Conservation (phyloP, 2,888 invertebrate species). For the Stenchaetothrips biformis region DNA sequence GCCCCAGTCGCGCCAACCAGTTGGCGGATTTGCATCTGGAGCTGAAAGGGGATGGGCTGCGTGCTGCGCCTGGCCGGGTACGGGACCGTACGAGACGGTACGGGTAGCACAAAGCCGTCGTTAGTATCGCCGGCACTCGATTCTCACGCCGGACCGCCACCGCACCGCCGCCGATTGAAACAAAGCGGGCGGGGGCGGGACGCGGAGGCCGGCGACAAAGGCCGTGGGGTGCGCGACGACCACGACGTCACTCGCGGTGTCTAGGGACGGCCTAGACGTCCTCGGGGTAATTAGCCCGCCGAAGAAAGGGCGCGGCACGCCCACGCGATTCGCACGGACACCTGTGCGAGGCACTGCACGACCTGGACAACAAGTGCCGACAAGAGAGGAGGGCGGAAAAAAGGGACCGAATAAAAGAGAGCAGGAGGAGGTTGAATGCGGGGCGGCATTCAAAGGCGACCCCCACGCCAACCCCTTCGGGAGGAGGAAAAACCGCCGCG, state of each 20-base stretch:
- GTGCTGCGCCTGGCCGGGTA: background rate
- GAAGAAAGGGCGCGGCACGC: too few species aligned
- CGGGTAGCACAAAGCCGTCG: background rate
- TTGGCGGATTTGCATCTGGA: too few species aligned
- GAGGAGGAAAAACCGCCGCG: background rate
- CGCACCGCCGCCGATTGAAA: background rate
- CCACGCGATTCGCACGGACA: background rate
- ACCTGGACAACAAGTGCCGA: background rate
- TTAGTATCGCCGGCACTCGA: background rate
- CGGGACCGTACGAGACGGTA: background rate
- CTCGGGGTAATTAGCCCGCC: too few species aligned
- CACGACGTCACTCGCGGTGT: too few species aligned
- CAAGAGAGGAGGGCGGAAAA: background rate
- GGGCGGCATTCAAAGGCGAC: background rate
- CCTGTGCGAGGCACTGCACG: background rate
- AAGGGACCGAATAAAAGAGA: background rate
- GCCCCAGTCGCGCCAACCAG: too few species aligned
- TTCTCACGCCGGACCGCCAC: background rate
- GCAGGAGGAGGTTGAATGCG: background rate
- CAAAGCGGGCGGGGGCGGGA: background rate
- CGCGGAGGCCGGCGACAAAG: background rate
- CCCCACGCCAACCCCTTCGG: background rate
- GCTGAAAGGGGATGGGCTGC: background rate
- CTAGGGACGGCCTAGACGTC: too few species aligned
- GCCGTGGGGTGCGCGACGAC: too few species aligned